Evolutionary conservation across 2,888 invertebrate species (phyloP), one percentile per base, ranked within the genome.

Genomic region (Rotaria socialis): DNA sequence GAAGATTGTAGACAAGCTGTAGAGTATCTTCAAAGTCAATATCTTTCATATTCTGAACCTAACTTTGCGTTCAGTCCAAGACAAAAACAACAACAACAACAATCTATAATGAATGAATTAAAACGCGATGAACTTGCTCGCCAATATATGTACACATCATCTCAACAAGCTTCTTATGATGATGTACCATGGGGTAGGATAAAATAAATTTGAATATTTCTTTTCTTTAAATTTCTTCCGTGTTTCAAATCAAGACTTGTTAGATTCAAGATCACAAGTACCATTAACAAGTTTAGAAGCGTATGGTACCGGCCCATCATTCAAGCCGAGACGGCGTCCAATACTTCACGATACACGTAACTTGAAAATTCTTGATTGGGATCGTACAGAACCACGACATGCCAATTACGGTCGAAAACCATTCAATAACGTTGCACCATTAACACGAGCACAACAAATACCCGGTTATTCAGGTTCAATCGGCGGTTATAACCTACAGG

Each of bases 251-350:
- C 0, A 67, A 67, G 0, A 10, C 1, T 67, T 67, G 5, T 14
- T 35, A 67, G 67, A 67, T 67, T 67, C 67, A 2, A 67, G 35
- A 67, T 35, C 35, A 67, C 67, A 35, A 67, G 67, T 85, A 5
- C 86, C 86, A 16, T 74, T 84, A 27, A 85, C 85, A 41, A 86
- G 85, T 0, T 60, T 75, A 80, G 86, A 86, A 56, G 84, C 41
- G 11, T n/a, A 58, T 35, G 85, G 85, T 35, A 55, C 58, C 11
- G 86, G 85, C 60, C 86, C 86, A 27, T 27, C 85, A 43, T 85
- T 85, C 52, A 56, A 74, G 60, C 35, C 55, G 19, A 50, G 47
- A 80, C 7, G 11, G 10, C 24, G 19, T 47, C 7, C 14, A 43
- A 35, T 35, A 47, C n/a, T 47, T 24, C 43, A 47, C 8, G 80